A percentile compares a stretch with the other conserved stretches of the same genome.
Conservation (phyloP, 2,888 invertebrate species). For the Tiliacea aurago region DNA sequence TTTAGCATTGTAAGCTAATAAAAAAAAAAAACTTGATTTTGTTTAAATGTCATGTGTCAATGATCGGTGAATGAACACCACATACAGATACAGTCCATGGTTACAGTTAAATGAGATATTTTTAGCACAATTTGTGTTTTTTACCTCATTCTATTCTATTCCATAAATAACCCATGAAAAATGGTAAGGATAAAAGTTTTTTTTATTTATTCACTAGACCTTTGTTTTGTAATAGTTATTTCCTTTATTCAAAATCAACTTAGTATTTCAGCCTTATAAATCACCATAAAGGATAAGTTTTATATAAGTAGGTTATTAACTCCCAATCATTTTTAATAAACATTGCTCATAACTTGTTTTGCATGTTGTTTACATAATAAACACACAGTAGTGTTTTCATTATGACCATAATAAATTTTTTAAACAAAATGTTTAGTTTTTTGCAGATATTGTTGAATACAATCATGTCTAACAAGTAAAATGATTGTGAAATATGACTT, state of each 20-base stretch:
- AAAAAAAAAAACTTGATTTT: background rate
- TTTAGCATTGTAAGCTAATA: background rate
- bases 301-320: background rate
- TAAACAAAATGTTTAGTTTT: too few species aligned
- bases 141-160: background rate
- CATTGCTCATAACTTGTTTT: constrained; percentile 2
- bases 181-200: background rate
- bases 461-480: background rate
- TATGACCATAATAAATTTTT: too few species aligned
- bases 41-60: background rate
- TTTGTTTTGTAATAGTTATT: background rate
- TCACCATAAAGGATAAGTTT: background rate
- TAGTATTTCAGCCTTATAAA: background rate
- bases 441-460: background rate
- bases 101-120: background rate
- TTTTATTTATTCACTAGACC: background rate
- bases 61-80: background rate
- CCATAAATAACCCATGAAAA: background rate
- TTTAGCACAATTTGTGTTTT: background rate
- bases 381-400: background rate
- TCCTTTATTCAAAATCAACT: too few species aligned
- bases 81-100: too few species aligned
- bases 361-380: constrained; percentile 46
- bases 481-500: constrained; percentile 30
- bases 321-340: background rate